phyloP scores from a whole-genome alignment of 2,113 vertebrate species.

The Plectropomus leopardus region DNA sequence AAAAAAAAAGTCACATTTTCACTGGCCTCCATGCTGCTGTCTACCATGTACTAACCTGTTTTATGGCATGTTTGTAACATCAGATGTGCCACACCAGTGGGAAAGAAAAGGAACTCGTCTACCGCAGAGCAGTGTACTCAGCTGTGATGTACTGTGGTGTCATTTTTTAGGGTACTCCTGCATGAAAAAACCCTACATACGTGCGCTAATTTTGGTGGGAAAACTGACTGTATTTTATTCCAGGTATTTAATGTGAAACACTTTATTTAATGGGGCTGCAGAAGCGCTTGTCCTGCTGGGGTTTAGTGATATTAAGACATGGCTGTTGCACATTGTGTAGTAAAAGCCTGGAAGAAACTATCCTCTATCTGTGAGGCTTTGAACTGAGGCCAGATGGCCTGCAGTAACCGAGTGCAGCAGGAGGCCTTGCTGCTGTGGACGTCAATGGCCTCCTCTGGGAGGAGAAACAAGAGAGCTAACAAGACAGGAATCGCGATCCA shows the following conservation, averaged over 20 bases:
- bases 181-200: too few species aligned
- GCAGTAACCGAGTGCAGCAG: constrained; percentile 63
- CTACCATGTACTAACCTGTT: too few species aligned
- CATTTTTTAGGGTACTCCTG: too few species aligned
- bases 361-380: constrained; percentile 53
- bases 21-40: too few species aligned
- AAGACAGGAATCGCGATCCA: constrained; percentile 39
- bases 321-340: constrained; percentile 40
- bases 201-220: too few species aligned
- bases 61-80: too few species aligned
- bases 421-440: constrained; percentile 55
- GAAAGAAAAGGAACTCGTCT: too few species aligned
- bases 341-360: constrained; percentile 53
- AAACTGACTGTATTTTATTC: background rate
- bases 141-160: too few species aligned
- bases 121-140: too few species aligned
- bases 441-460: constrained; percentile 65
- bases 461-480: constrained; percentile 55
- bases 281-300: constrained; percentile 33
- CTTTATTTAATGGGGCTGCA: constrained; percentile 34
- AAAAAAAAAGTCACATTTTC: too few species aligned
- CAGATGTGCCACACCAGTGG: too few species aligned
- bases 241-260: constrained; percentile 22
- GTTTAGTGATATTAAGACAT: constrained; percentile 47
- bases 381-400: constrained; percentile 68